phyloP scores from a whole-genome alignment of 1,140 invertebrate genomes.

The Cyrtorhinus lividipennis region DNA sequence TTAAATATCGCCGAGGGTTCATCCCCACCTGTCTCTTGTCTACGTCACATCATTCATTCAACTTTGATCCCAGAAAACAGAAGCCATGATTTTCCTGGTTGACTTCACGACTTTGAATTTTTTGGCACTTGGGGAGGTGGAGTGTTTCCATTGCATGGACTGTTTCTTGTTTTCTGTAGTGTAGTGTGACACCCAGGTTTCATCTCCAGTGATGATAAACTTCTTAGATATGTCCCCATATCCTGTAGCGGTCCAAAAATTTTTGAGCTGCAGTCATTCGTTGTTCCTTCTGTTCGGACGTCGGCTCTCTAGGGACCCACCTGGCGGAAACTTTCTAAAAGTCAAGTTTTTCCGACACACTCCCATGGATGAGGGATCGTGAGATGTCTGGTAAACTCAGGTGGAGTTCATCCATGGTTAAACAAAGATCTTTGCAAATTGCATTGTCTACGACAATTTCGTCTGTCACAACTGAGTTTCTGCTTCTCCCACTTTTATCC shows the following conservation, averaged over 20 bases:
- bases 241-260: slow-evolving; percentile 1
- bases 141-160: background rate
- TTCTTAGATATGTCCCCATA: background rate
- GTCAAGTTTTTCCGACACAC: background rate
- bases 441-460: background rate
- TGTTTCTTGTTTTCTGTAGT: background rate
- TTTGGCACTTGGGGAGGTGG: no score
- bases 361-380: background rate
- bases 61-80: no score
- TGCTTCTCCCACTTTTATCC: background rate
- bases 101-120: no score
- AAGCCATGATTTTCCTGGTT: no score
- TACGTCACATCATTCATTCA: no score
- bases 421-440: background rate
- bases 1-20: no score
- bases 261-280: slow-evolving; percentile 7
- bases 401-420: background rate
- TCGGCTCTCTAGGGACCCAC: background rate
- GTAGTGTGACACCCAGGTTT: background rate
- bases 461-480: background rate
- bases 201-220: no score
- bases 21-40: no score
- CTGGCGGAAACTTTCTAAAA: background rate
- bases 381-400: background rate
- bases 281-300: background rate